Evolutionary conservation across 2,888 invertebrate species (phyloP), one percentile per base, ranked within the genome.

Genomic region (Ochropleura leucogaster): DNA sequence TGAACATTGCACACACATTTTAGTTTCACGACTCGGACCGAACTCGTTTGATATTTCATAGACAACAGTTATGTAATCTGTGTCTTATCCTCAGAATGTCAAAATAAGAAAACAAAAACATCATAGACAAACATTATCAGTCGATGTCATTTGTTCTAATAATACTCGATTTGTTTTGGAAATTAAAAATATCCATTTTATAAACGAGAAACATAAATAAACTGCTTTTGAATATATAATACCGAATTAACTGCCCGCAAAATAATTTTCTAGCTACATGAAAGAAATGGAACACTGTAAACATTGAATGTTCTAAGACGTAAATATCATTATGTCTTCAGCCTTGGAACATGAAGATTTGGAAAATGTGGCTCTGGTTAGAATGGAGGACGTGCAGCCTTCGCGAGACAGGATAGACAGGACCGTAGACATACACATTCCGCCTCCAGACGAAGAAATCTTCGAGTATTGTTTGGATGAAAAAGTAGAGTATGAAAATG

Each of bases 341-440:
- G 89, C 90, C 77, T 87, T 94, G 72, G 95, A 94, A 83, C 91
- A 87, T 77, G 95, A 95, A 77, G 95, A 95, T 77, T 85, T 95
- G 72, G 95, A 94, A 73, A 93, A 93, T 87, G 92, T 95, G n/a
- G 92, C 93, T 40, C 87, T 95, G 42, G 95, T 95, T 51, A 93
- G 94, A 67, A 94, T 95, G 95, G 94, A 93, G 67, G 96, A 95
- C 69, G 93, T 95, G 0, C 95, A 95, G 77, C 95, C 95, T 7
- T 91, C 93, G 1, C 90, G 93, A 77, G 90, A 88, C 64, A 88
- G 91, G 71, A 82, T 90, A 82, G 90, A 88, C 53, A 88, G 91
- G 72, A 80, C 88, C 55, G 73, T 90, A 51, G 89, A 88, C 18
- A 71, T 87, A 40, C 74, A 66, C 3, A 74, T 78, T 42, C 68